A percentile compares a stretch with the other conserved stretches of the same genome.
phyloP scores from a whole-genome alignment of 1,140 invertebrate genomes.

The Drosophila cardini region DNA sequence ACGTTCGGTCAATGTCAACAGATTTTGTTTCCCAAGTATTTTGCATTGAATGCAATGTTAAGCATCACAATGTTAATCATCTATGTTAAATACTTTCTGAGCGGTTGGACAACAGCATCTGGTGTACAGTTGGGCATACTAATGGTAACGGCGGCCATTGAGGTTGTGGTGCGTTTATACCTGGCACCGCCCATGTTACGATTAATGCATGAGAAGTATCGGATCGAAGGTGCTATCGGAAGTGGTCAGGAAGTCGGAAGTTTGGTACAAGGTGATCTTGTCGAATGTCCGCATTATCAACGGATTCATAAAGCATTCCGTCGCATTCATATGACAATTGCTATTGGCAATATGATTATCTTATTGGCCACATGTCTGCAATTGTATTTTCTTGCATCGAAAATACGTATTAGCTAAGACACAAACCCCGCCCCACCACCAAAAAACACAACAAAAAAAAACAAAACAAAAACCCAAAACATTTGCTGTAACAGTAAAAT shows the following conservation, averaged over 20 bases:
- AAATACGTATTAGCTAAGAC: constrained; percentile 85
- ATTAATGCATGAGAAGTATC: constrained; percentile 87
- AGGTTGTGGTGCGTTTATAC: constrained; percentile 88
- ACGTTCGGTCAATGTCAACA: constrained; percentile 93
- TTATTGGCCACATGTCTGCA: constrained; percentile 89
- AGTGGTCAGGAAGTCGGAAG: constrained; percentile 89
- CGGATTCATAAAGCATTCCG: constrained; percentile 88
- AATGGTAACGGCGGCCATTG: constrained; percentile 87
- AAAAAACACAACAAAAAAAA: background rate
- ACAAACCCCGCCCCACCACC: constrained; percentile 29
- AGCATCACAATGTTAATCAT: constrained; percentile 90
- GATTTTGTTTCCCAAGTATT: constrained; percentile 94
- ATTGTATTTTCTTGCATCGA: constrained; percentile 88
- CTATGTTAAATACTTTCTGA: constrained; percentile 86
- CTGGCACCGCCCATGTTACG: constrained; percentile 88
- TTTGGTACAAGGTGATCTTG: constrained; percentile 87
- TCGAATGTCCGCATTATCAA: constrained; percentile 89
- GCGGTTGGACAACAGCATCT: constrained; percentile 69
- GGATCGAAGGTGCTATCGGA: constrained; percentile 88
- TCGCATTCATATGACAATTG: constrained; percentile 88
- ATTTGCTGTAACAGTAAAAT: constrained; percentile 8
- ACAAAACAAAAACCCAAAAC: background rate
- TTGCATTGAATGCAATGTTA: constrained; percentile 90
- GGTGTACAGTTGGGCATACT: constrained; percentile 87
- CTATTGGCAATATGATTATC: constrained; percentile 89